Percentiles rank a stretch among this genome's conserved stretches.
Conservation (phyloP, 2,113 vertebrate species). For the Strix aluco region DNA sequence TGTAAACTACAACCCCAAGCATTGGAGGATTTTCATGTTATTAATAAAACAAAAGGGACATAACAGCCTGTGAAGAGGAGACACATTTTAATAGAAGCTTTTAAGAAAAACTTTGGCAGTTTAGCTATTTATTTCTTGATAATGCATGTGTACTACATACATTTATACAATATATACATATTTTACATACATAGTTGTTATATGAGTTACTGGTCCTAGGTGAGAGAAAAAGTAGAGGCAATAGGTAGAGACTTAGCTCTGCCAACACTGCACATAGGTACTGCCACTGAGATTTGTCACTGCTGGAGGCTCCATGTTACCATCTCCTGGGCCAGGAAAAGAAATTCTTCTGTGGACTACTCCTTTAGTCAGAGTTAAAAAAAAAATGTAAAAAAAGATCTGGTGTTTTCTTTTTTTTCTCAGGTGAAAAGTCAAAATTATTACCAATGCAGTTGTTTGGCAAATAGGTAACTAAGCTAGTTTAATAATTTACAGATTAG, state of each 20-base stretch:
- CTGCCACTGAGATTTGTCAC: background rate
- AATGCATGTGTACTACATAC: background rate
- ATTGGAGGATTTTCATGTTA: background rate
- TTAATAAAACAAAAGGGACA: background rate
- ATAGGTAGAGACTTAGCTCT: background rate
- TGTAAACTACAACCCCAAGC: background rate
- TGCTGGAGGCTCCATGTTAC: background rate
- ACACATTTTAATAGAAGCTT: background rate
- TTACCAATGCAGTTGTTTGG: background rate
- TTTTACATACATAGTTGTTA: rapidly evolving
- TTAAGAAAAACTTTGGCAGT: background rate
- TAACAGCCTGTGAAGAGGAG: background rate
- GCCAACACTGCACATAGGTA: background rate
- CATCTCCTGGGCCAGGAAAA: background rate
- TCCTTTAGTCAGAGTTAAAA: background rate
- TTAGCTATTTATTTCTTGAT: background rate
- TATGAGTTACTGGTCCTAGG: background rate
- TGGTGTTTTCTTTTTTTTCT: background rate
- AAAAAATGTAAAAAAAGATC: too few species aligned
- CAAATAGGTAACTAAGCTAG: background rate
- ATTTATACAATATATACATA: background rate
- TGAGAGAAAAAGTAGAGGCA: background rate
- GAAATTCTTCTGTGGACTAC: background rate
- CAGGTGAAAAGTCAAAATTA: background rate
- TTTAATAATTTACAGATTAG: background rate